A percentile compares a stretch with the other conserved stretches of the same genome.
These are phyloP conservation scores for Aldrovandia affinis DNA, from an alignment of 2,797 vertebrate species.

Conservation along the genomic window DNA sequence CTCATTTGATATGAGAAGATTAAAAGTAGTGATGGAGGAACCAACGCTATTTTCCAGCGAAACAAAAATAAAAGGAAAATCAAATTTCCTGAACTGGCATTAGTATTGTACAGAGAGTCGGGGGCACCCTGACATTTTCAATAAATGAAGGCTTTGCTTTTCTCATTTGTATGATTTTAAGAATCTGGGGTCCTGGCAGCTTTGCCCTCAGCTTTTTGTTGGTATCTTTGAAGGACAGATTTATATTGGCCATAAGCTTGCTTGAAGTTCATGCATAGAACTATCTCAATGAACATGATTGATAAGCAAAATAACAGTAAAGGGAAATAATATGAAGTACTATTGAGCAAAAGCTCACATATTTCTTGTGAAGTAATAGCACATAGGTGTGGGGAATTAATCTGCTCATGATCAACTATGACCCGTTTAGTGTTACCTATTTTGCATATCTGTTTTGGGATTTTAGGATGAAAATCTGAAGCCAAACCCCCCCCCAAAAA, in stretches of 20 bases:
- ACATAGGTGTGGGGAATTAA: not conserved
- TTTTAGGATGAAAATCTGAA: too few species aligned
- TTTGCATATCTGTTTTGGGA: not conserved
- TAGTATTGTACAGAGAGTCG: too few species aligned
- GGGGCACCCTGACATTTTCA: too few species aligned
- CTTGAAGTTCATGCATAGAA: not conserved
- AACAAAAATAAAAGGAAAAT: too few species aligned
- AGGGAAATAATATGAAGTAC: not conserved
- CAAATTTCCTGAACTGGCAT: too few species aligned
- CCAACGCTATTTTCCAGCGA: too few species aligned
- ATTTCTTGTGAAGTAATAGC: not conserved
- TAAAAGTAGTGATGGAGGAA: too few species aligned
- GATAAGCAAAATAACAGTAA: not conserved
- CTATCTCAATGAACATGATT: not conserved
- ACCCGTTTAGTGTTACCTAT: not conserved
- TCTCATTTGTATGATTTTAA: constrained; percentile 12
- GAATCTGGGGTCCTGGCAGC: not conserved
- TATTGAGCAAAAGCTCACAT: not conserved
- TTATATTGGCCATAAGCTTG: not conserved
- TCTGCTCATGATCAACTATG: not conserved
- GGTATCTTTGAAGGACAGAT: not conserved
- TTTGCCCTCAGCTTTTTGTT: constrained; percentile 18
- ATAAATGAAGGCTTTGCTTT: not conserved
- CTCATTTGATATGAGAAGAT: too few species aligned
- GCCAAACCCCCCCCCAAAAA: too few species aligned